Evolutionary conservation across 2,113 vertebrate genomes (phyloP), one percentile per base, ranked within the genome.

Genomic region (Rhegmatorhina hoffmannsi): DNA sequence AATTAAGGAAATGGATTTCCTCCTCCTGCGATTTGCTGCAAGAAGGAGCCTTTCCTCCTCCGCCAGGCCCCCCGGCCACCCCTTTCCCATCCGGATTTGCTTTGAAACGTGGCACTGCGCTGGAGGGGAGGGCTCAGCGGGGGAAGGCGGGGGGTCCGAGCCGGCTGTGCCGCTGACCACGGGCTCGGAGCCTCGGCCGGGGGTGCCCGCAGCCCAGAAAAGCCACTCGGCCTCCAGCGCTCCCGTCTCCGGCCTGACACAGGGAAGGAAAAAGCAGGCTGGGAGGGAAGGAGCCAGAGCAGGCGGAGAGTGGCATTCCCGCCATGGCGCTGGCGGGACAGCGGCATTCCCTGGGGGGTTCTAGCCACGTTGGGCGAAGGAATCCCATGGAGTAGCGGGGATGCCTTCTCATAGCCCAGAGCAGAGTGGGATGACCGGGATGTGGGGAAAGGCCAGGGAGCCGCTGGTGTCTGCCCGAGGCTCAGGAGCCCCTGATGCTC

Each of bases 41-140:
- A 87, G 89, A 90, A 87, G 70, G 56, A 95, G 94, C 52, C 52
- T 95, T 82, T 84, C 88, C 92, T 94, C 90, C 92, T 88, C 64
- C 36, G 82, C 90, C 88, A 90, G 93, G 92, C 78, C 91, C 90
- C 91, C 95, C 83, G 92, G 82, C 89, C 90, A 91, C 93, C 95
- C 82, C 85, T 90, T 93, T 94, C 92, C 95, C 66, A 17, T 87
- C 94, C 95, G 94, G 62, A 90, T 97, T 95, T 44, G 93, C 96
- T 94, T 96, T 96, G 97, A 98, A 97, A 98, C 97, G 97, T 98
- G 98, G 98, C 98, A 98, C 70, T 90, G 79, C 44, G 95, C 66
- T 90, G 87, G 70, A 90, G 92, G 60, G 40, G 93, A 91, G 85
- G 91, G 87, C 50, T 89, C 76, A 77, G 90, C 29, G 84, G 62